phyloP scores from a whole-genome alignment of 2,888 invertebrate genomes.

The Nephrocerus scutellatus region DNA sequence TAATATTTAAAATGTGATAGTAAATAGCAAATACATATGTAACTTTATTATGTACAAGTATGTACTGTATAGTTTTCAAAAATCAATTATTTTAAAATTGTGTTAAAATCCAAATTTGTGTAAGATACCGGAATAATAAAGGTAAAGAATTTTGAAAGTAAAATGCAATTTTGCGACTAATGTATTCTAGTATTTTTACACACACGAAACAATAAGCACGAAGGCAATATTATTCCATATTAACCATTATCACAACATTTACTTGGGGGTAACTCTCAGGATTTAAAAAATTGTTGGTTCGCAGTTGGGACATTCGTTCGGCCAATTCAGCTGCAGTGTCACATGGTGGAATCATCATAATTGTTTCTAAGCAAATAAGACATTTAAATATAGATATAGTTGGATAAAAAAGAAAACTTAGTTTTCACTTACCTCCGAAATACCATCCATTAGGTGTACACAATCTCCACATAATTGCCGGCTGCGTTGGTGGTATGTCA shows the following conservation, averaged over 20 bases:
- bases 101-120: too few species aligned
- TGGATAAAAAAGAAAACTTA: slow-evolving; percentile 9
- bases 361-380: slow-evolving; percentile 44
- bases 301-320: slow-evolving; percentile 45
- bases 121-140: too few species aligned
- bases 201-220: too few species aligned
- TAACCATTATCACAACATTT: slow-evolving; percentile 47
- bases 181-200: too few species aligned
- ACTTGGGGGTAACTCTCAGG: slow-evolving; percentile 45
- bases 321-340: slow-evolving; percentile 42
- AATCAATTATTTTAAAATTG: too few species aligned
- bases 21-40: too few species aligned
- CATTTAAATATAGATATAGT: slow-evolving; percentile 1
- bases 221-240: slow-evolving; percentile 47
- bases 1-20: too few species aligned
- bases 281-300: slow-evolving; percentile 36
- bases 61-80: too few species aligned
- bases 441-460: slow-evolving; percentile 78
- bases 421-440: slow-evolving; percentile 71
- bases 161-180: too few species aligned
- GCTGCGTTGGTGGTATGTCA: slow-evolving; percentile 65
- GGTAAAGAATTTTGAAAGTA: too few species aligned
- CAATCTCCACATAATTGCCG: slow-evolving; percentile 83
- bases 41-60: too few species aligned
- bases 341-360: slow-evolving; percentile 45